Conservation (phyloP, 2,113 vertebrate genomes). For the Climacteris rufus region DNA sequence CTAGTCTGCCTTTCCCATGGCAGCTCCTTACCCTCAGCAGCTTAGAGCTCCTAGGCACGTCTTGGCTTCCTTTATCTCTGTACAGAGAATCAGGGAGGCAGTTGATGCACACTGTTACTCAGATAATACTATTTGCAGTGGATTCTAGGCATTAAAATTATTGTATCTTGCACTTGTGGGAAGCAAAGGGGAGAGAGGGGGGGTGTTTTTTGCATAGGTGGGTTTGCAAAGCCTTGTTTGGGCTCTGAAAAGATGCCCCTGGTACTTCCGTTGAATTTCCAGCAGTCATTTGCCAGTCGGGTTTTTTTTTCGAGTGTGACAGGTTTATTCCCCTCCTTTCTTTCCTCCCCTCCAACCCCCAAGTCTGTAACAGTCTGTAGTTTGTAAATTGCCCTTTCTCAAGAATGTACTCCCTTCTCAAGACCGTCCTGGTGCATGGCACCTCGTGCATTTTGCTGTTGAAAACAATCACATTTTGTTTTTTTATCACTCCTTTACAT, state of each 20-base stretch:
- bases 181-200: too few relatives aligned
- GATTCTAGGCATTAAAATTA: too few relatives aligned
- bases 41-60: rapidly evolving
- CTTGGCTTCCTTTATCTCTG: neutral
- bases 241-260: too few relatives aligned
- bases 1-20: neutral
- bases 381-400: neutral
- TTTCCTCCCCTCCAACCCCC: too few relatives aligned
- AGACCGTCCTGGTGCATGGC: conserved; percentile 47
- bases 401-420: neutral
- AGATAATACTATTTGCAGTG: neutral
- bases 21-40: neutral
- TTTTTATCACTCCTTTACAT: conserved; percentile 53
- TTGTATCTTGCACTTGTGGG: too few relatives aligned
- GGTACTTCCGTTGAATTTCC: too few relatives aligned
- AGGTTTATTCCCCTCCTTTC: too few relatives aligned
- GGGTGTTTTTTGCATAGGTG: too few relatives aligned
- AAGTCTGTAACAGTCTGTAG: too few relatives aligned
- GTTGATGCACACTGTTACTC: neutral
- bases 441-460: conserved; percentile 47
- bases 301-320: too few relatives aligned
- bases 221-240: too few relatives aligned
- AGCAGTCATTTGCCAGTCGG: too few relatives aligned
- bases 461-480: conserved; percentile 45
- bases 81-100: neutral